A percentile compares a stretch with the other conserved stretches of the same genome.
phyloP scores from a whole-genome alignment of 2,113 vertebrate genomes.

The Tachysurus vachellii region DNA sequence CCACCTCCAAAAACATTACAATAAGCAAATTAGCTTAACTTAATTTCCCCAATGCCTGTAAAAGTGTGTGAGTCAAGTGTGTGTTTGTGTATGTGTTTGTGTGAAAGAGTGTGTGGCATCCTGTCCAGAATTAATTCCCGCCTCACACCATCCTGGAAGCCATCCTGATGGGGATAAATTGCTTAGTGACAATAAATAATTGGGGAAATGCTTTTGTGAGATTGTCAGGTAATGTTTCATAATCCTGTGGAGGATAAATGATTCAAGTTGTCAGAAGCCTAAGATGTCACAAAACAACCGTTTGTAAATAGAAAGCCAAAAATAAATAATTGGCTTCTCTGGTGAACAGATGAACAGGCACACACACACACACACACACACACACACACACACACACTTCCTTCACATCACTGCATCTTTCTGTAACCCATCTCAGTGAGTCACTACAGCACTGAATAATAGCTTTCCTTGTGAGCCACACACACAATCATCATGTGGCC shows the following conservation, averaged over 20 bases:
- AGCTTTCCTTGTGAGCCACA: background rate
- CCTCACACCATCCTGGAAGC: background rate
- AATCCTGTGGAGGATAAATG: background rate
- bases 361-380: background rate
- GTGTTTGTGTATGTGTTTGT: background rate
- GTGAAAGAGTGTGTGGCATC: no score
- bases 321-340: slow-evolving; percentile 3
- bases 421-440: background rate
- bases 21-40: background rate
- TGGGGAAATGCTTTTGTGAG: background rate
- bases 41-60: background rate
- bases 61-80: background rate
- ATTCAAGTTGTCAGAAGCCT: slow-evolving; percentile 38
- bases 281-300: slow-evolving; percentile 22
- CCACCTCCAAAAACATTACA: background rate
- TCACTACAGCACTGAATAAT: slow-evolving; percentile 15
- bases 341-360: background rate
- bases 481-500: slow-evolving; percentile 21
- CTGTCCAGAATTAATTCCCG: background rate
- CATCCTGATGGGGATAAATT: background rate
- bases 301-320: slow-evolving; percentile 24
- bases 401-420: slow-evolving; percentile 2
- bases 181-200: background rate
- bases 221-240: background rate
- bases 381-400: background rate